Conservation (phyloP, 2,113 vertebrate species). For the Gavialis gangeticus region DNA sequence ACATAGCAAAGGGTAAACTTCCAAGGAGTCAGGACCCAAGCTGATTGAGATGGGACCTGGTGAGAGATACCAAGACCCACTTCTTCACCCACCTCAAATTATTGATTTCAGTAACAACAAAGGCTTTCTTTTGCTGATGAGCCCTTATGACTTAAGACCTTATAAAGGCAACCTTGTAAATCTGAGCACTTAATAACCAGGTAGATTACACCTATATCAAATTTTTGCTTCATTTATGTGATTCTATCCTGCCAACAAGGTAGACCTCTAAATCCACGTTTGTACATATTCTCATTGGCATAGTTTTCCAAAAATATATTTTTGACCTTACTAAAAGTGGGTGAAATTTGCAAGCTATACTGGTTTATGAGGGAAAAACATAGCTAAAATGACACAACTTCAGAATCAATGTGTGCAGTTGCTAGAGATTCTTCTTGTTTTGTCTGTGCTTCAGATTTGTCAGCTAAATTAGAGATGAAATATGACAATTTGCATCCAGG, state of each 20-base stretch:
- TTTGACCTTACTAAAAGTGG: neutral
- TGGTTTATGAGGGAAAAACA: neutral
- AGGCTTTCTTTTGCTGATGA: neutral
- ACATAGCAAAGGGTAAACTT: neutral
- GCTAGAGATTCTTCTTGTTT: neutral
- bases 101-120: neutral
- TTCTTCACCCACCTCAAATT: neutral
- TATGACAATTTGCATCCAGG: neutral
- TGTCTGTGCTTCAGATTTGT: neutral
- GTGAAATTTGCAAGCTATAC: neutral
- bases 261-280: neutral
- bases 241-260: neutral
- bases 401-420: neutral
- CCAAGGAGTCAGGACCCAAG: neutral
- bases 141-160: too few relatives aligned
- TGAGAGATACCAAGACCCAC: slow-evolving; percentile 1
- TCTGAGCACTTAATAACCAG: too few relatives aligned
- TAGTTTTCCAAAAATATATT: accelerated
- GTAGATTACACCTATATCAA: neutral
- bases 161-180: too few relatives aligned
- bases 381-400: neutral
- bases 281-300: neutral
- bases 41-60: neutral
- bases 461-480: neutral
- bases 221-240: neutral